phyloP scores from a whole-genome alignment of 2,797 vertebrate genomes.

The Spheniscus humboldti region DNA sequence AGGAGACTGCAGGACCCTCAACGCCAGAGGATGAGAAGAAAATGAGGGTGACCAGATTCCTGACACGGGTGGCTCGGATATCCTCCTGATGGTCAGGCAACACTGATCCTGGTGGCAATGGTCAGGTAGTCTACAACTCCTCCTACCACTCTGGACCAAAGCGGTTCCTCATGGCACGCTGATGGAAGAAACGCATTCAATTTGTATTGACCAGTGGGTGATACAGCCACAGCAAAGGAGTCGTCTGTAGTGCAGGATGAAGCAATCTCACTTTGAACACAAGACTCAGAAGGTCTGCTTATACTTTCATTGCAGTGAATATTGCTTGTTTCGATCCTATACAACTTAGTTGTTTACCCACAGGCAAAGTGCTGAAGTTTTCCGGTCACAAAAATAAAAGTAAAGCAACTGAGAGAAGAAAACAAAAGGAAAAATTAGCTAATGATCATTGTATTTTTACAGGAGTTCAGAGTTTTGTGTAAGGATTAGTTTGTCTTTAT shows the following conservation, averaged over 20 bases:
- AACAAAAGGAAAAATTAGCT: neutral
- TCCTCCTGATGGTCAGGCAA: rapidly evolving
- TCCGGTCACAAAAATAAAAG: neutral
- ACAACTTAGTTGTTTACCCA: neutral
- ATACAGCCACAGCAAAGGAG: neutral
- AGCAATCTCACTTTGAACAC: neutral
- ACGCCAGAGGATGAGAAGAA: neutral
- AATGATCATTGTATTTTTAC: neutral
- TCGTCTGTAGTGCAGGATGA: neutral
- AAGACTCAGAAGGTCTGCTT: neutral
- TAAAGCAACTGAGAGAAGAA: neutral
- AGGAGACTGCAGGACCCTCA: neutral
- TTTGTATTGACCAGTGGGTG: neutral
- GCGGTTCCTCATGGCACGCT: rapidly evolving
- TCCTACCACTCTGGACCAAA: neutral
- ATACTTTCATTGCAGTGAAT: neutral
- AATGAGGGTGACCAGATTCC: neutral
- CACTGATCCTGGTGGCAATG: rapidly evolving
- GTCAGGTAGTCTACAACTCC: rapidly evolving
- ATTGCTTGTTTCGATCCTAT: neutral
- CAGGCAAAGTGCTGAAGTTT: neutral
- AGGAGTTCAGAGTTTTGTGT: neutral
- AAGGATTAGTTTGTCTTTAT: neutral
- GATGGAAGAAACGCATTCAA: neutral
- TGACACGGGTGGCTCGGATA: neutral